A percentile compares a stretch with the other conserved stretches of the same genome.
phyloP scores from a whole-genome alignment of 2,888 invertebrate species.

The Andrena flavipes region DNA sequence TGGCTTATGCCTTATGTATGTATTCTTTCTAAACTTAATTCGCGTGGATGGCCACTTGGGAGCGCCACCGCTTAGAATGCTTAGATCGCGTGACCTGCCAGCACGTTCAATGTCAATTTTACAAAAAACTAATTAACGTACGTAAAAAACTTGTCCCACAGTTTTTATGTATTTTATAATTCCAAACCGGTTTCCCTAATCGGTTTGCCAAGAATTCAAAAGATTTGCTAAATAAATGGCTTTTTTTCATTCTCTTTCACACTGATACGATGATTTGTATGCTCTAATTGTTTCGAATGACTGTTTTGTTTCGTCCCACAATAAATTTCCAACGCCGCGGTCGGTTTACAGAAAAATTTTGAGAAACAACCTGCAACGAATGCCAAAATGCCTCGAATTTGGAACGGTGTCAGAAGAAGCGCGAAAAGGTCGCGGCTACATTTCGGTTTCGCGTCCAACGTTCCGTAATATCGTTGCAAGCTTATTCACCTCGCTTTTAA shows the following conservation, averaged over 20 bases:
- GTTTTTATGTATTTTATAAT: too few relatives aligned
- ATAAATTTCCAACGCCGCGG: not conserved
- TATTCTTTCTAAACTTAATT: too few relatives aligned
- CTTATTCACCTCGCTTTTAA: constrained; percentile 43
- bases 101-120: too few relatives aligned
- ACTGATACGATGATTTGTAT: not conserved
- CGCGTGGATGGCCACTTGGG: too few relatives aligned
- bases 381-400: constrained; percentile 59
- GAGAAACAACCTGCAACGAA: constrained; percentile 24
- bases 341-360: constrained; percentile 20
- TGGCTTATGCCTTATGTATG: too few relatives aligned
- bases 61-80: too few relatives aligned
- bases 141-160: too few relatives aligned
- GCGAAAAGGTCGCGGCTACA: constrained; percentile 44
- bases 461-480: constrained; percentile 25
- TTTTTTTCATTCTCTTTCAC: not conserved
- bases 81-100: too few relatives aligned
- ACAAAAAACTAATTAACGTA: too few relatives aligned
- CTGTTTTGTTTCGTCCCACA: not conserved
- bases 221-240: too few relatives aligned
- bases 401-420: constrained; percentile 62
- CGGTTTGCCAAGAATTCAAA: too few relatives aligned
- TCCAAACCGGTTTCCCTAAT: too few relatives aligned
- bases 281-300: not conserved
- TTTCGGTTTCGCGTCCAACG: constrained; percentile 1